These are phyloP conservation scores for Elegia similella DNA, from an alignment of 2,888 invertebrate species.

Conservation along the genomic window DNA sequence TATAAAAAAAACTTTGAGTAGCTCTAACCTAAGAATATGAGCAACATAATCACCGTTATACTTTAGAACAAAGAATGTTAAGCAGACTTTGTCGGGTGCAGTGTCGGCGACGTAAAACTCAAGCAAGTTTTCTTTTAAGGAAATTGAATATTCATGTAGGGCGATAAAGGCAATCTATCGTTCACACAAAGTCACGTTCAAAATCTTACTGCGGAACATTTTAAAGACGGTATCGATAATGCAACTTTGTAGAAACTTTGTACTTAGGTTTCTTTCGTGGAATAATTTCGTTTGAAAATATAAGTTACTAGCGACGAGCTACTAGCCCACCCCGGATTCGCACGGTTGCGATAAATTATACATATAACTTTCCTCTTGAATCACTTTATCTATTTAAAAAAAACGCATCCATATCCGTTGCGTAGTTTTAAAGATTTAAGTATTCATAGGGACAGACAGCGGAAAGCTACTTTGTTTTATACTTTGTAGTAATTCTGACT, in stretches of 20 bases:
- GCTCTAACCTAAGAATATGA: not conserved
- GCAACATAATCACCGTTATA: slow-evolving; percentile 23
- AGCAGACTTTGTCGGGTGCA: slow-evolving; percentile 36
- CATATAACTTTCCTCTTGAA: too few relatives aligned
- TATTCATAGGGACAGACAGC: too few relatives aligned
- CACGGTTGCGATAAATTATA: too few relatives aligned
- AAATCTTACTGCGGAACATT: slow-evolving; percentile 25
- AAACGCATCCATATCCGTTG: too few relatives aligned
- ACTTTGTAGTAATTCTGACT: too few relatives aligned
- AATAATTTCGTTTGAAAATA: not conserved
- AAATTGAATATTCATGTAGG: slow-evolving; percentile 60
- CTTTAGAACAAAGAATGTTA: slow-evolving; percentile 39
- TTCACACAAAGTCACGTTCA: slow-evolving; percentile 26
- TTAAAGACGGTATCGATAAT: slow-evolving; percentile 11
- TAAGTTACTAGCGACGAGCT: too few relatives aligned
- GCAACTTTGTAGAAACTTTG: slow-evolving; percentile 1
- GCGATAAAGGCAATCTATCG: slow-evolving; percentile 38
- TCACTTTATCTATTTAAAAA: too few relatives aligned
- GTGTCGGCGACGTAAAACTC: slow-evolving; percentile 42
- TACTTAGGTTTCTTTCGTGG: not conserved
- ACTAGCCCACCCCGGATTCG: too few relatives aligned
- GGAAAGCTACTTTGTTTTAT: too few relatives aligned
- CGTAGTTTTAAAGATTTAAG: too few relatives aligned
- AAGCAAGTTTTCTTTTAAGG: slow-evolving; percentile 46
- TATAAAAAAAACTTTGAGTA: too few relatives aligned